phyloP scores from a whole-genome alignment of 2,113 vertebrate genomes.

The Clarias batrachus region DNA sequence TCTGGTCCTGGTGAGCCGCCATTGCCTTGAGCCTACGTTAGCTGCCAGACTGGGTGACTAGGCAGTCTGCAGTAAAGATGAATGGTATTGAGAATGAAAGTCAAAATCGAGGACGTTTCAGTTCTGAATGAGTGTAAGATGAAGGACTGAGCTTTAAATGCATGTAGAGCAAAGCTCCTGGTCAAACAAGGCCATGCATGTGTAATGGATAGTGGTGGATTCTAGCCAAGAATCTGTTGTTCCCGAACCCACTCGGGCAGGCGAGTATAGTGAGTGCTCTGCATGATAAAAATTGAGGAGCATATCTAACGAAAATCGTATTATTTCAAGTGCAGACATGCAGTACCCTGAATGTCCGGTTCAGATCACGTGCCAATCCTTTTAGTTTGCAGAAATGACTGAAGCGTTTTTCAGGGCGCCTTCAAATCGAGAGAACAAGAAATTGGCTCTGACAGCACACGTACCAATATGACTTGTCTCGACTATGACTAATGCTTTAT shows the following conservation, averaged over 20 bases:
- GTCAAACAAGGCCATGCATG: background rate
- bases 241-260: background rate
- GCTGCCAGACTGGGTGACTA: constrained; percentile 24
- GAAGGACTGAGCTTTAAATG: background rate
- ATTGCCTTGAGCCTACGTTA: background rate
- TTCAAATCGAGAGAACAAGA: background rate
- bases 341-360: background rate
- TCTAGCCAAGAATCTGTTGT: constrained; percentile 7
- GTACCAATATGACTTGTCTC: constrained; percentile 4
- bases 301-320: background rate
- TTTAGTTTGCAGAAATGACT: background rate
- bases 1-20: background rate
- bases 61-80: background rate
- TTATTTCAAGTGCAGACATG: constrained; percentile 6
- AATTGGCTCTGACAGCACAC: constrained; percentile 16
- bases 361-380: background rate
- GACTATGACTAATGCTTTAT: background rate
- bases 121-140: background rate
- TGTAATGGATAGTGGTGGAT: constrained; percentile 37
- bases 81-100: constrained; percentile 17
- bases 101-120: constrained; percentile 29
- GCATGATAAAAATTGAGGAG: background rate
- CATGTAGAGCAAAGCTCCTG: constrained; percentile 12
- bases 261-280: background rate
- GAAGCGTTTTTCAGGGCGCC: background rate